phyloP scores from a whole-genome alignment of 2,113 vertebrate species.

The Orthochromis indermauri region DNA sequence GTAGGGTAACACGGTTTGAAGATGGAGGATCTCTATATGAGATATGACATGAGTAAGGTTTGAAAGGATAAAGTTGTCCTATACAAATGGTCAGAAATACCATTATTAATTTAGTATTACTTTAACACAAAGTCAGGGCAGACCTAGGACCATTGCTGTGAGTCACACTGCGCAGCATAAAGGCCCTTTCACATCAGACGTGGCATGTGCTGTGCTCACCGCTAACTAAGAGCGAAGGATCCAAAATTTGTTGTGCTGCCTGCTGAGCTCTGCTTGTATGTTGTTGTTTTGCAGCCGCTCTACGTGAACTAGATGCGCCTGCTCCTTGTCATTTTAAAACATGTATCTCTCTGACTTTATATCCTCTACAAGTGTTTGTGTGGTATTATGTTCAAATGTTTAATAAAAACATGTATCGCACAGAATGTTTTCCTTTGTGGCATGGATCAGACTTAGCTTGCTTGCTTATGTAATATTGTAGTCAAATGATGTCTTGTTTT shows the following conservation, averaged over 20 bases:
- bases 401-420: not conserved
- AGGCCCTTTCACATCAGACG: rapidly evolving
- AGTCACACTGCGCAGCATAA: not conserved
- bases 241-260: not conserved
- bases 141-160: not conserved
- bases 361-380: not conserved
- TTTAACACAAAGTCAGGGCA: not conserved
- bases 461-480: not conserved
- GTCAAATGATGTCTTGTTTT: rapidly evolving
- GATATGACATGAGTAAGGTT: not conserved
- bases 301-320: not conserved
- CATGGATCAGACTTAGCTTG: not conserved
- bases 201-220: rapidly evolving
- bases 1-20: rapidly evolving
- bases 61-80: not conserved
- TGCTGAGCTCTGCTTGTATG: not conserved
- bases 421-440: not conserved
- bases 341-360: not conserved
- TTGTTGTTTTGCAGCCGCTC: not conserved
- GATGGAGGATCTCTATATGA: rapidly evolving
- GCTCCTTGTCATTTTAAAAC: not conserved
- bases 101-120: not conserved
- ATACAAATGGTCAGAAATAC: not conserved
- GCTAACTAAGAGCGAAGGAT: not conserved
- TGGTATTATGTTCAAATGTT: not conserved